Evolutionary conservation across 2,888 invertebrate genomes (phyloP).

Genomic region (Apamea anceps): DNA sequence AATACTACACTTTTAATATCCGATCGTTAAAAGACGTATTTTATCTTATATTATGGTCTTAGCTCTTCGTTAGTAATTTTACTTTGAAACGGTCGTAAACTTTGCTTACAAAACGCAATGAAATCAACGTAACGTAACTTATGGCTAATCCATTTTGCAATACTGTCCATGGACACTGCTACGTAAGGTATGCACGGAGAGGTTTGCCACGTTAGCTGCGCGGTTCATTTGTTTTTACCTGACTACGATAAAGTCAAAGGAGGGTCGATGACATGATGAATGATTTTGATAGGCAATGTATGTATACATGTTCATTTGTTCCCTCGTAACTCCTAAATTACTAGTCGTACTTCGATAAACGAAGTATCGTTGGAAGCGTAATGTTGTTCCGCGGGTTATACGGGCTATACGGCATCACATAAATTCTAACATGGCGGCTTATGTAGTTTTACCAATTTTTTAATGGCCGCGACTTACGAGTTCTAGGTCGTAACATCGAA

Average conservation of each 20-base stretch:
- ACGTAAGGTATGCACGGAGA: not conserved
- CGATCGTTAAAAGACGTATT: slow-evolving; percentile 29
- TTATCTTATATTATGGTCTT: slow-evolving; percentile 30
- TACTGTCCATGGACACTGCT: not conserved
- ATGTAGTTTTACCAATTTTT: not conserved
- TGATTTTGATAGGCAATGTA: not conserved
- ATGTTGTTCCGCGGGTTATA: not conserved
- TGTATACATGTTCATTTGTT: not conserved
- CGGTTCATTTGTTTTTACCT: not conserved
- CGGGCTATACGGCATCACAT: not conserved
- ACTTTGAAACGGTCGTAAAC: slow-evolving; percentile 30
- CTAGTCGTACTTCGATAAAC: not conserved
- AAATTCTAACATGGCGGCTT: not conserved
- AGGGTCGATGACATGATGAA: not conserved
- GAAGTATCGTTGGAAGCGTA: not conserved
- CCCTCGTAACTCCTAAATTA: not conserved
- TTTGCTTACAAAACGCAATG: slow-evolving; percentile 32
- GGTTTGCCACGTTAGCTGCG: not conserved
- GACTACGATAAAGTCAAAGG: not conserved
- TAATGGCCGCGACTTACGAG: too few relatives aligned
- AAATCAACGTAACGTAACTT: slow-evolving; percentile 42
- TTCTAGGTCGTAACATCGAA: too few relatives aligned
- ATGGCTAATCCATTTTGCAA: slow-evolving; percentile 26
- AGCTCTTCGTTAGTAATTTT: slow-evolving; percentile 29
- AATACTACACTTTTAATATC: slow-evolving; percentile 11